Evolutionary conservation across 2,888 invertebrate species (phyloP), one percentile per base, ranked within the genome.

Genomic region (Synergus itoensis): DNA sequence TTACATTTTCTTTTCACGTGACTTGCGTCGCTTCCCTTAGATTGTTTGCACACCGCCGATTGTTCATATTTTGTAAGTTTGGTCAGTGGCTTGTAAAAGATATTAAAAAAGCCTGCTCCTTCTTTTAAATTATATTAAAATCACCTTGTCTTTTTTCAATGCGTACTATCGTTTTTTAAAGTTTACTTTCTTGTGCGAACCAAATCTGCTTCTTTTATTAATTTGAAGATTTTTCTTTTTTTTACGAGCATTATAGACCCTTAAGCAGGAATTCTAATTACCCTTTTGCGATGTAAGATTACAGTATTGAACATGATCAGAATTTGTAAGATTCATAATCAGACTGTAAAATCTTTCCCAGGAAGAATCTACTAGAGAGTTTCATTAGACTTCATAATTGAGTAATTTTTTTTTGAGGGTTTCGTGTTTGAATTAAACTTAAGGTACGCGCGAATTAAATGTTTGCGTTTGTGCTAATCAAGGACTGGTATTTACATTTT

Each of bases 221-320:
- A 43, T 8, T 41, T 41, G 11, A 65, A 65, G 16, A 28, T 69
- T 18, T 48, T 48, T 48, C 14, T 21, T 67, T 67, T 69, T 7
- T 48, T 9, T 36, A 53, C n/a, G 36, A 67, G 45, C 45, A 67
- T 21, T 45, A 14, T 43, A 48, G 48, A 28, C 16, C 14, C 43
- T 69, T 21, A 12, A 73, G 9, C n/a, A 57, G 36, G 28, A 53
- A 53, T 28, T 53, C 53, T 5, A 62, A 73, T 53, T 73, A 73
- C 40, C 48, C 36, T 28, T 48, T 36, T 57, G 73, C 53, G n/a
- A 53, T 53, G 36, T 57, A 73, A 57, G 53, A n/a, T 53, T 36
- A 53, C 73, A 53, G 73, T 73, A 73, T 73, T 73, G 48, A 73
- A n/a, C n/a, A 12, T 53, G 53, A 53, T 57, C 73, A n/a, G 53